Evolutionary conservation across 2,888 invertebrate genomes (phyloP).

Genomic region (Thereva nobilitata): DNA sequence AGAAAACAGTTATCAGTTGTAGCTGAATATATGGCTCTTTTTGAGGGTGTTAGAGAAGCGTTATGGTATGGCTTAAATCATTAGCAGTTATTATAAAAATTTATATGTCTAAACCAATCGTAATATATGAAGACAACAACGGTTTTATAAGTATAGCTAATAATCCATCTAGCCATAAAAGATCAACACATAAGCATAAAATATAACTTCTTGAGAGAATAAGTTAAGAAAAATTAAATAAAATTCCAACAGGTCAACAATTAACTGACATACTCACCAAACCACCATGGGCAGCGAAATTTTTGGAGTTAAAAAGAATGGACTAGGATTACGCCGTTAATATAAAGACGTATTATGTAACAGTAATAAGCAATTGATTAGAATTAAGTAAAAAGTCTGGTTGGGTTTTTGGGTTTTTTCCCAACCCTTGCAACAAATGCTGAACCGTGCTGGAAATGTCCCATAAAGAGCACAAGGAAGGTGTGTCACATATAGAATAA

Average conservation of each 20-base stretch:
- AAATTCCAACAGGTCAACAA: conserved; percentile 38
- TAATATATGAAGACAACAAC: conserved; percentile 37
- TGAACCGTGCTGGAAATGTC: no score
- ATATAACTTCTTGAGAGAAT: conserved; percentile 30
- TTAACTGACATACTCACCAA: conserved; percentile 38
- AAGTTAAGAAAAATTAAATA: conserved; percentile 38
- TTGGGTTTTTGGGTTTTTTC: conserved; percentile 34
- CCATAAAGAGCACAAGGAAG: no score
- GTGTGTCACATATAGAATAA: no score
- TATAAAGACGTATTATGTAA: no score
- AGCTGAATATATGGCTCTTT: conserved; percentile 15
- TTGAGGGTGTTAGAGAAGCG: conserved; percentile 32
- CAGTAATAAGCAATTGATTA: conserved; percentile 19
- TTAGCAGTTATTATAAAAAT: conserved; percentile 30
- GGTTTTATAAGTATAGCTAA: conserved; percentile 35
- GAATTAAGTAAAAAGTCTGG: conserved; percentile 16
- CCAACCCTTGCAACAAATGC: conserved; percentile 38
- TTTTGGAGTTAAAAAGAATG: conserved; percentile 5
- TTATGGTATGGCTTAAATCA: conserved; percentile 27
- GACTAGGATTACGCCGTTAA: no score
- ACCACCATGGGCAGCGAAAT: conserved; percentile 30
- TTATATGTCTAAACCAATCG: conserved; percentile 16
- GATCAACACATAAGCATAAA: conserved; percentile 32
- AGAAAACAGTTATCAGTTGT: conserved; percentile 34
- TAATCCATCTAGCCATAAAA: conserved; percentile 39